Percentiles rank a stretch among this genome's conserved stretches.
phyloP scores from a whole-genome alignment of 1,140 invertebrate genomes.

The Mizuhopecten yessoensis region DNA sequence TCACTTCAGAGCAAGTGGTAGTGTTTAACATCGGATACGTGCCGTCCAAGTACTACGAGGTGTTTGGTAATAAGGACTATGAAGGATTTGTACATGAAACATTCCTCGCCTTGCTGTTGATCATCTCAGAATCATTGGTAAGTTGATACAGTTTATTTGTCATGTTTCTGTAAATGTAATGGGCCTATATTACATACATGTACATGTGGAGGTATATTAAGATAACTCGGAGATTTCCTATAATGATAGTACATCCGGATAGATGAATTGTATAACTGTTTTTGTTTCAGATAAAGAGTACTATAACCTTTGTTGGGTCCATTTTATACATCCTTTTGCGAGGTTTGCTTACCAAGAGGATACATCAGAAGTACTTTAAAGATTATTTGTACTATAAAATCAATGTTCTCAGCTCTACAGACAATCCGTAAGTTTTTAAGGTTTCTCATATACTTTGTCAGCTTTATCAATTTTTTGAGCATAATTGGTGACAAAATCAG shows the following conservation, averaged over 20 bases:
- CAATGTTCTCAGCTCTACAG: constrained; percentile 84
- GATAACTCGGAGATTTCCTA: no score
- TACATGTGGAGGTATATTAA: no score
- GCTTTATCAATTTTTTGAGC: no score
- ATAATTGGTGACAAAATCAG: no score
- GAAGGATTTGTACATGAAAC: constrained; percentile 82
- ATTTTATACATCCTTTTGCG: constrained; percentile 85
- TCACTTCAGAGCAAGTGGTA: constrained; percentile 84
- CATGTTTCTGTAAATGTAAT: no score
- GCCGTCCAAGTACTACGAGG: constrained; percentile 85
- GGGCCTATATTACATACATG: no score
- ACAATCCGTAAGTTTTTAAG: constrained; percentile 85
- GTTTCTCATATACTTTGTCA: not conserved
- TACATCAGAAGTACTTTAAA: constrained; percentile 85
- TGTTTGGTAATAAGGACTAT: constrained; percentile 84
- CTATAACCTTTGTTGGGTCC: constrained; percentile 82
- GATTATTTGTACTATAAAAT: constrained; percentile 84
- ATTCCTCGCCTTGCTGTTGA: constrained; percentile 81
- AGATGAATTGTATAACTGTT: no score
- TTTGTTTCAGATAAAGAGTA: constrained; percentile 81
- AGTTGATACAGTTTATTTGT: no score
- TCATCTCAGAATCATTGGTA: constrained; percentile 84
- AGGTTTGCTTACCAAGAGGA: constrained; percentile 79
- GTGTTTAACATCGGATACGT: constrained; percentile 85
- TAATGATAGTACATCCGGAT: no score